Base-by-base conservation (phyloP, 2,888 invertebrate species). In the Axea sp. region DNA sequence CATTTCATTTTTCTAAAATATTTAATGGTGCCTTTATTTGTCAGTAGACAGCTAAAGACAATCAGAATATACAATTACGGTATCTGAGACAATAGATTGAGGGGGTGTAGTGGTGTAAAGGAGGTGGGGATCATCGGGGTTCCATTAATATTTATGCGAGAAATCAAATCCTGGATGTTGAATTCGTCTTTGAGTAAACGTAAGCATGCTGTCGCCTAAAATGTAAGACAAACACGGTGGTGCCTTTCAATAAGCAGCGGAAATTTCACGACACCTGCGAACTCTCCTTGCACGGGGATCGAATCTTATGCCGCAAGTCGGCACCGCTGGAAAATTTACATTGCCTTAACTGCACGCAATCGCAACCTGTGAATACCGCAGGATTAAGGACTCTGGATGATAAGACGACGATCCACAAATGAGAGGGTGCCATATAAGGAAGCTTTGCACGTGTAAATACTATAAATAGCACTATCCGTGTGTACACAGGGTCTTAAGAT, bases 241-340 rank as follows among this genome's bases (percentile, higher is more conserved):
- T 73, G 68, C 59, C 49, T 76, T 68, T 76, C 76, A 74, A 76
- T 76, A 76, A 76, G 74, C 73, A 68, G 55, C 64, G 68, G 74
- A 74, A 76, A 76, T 76, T 76, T 76, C 74, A 60, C 73, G 72
- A 73, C 76, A 76, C 76, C 76, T 76, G 76, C 68, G 72, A 74
- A 72, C 65, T 69, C 68, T 55, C 65, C 69, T 53, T 53, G 51
- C 64, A 55, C 49, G 39, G 8, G 57, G 60, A 73, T 69, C 57
- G 71, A 73, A 73, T 67, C 73, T 73, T 73, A 59, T 19, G 60
- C 55, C 69, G 37, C 68, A 62, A 51, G 49, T 65, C 49, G 30
- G 68, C 37, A 47, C 43, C 75, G 45, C 65, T 55, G 55, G 76
- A 72, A 74, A 74, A 74, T 76, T 76, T 76, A 76, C 73, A 74